phyloP scores from a whole-genome alignment of 2,113 vertebrate species.

The Sander vitreus region DNA sequence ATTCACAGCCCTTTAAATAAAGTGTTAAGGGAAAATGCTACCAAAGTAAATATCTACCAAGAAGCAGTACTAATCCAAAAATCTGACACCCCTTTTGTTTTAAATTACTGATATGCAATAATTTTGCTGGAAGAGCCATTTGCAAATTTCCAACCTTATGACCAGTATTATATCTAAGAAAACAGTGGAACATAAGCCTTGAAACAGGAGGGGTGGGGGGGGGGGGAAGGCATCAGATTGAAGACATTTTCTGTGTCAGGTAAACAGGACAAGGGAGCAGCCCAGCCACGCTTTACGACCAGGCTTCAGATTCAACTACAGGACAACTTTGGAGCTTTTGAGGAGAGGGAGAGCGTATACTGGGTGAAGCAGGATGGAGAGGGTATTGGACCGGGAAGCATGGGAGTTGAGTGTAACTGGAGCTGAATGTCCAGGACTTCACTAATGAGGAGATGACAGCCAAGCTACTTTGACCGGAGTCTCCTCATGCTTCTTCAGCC shows the following conservation, averaged over 20 bases:
- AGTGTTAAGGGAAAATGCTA: conserved; percentile 14
- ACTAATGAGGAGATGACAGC: conserved; percentile 61
- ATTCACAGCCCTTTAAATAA: no score
- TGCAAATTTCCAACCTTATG: conserved; percentile 58
- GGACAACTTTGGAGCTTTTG: conserved; percentile 39
- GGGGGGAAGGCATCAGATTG: conserved; percentile 52
- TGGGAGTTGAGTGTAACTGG: conserved; percentile 70
- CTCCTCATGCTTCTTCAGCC: conserved; percentile 66
- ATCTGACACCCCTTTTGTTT: conserved; percentile 62
- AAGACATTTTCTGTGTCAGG: conserved; percentile 22
- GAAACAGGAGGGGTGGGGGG: neutral
- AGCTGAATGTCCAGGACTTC: conserved; percentile 69
- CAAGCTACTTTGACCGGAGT: conserved; percentile 33
- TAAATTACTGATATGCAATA: neutral
- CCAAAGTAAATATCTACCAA: conserved; percentile 31
- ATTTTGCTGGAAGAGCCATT: conserved; percentile 25
- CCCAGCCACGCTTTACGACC: conserved; percentile 24
- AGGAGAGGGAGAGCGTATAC: conserved; percentile 55
- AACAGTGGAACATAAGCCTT: neutral
- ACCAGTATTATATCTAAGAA: conserved; percentile 65
- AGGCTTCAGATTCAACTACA: conserved; percentile 49
- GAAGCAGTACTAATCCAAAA: conserved; percentile 17
- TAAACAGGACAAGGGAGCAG: conserved; percentile 29
- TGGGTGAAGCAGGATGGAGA: conserved; percentile 53
- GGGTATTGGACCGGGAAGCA: conserved; percentile 69